Evolutionary conservation across 2,797 vertebrate genomes (phyloP).

Genomic region (Sarcophilus harrisii): DNA sequence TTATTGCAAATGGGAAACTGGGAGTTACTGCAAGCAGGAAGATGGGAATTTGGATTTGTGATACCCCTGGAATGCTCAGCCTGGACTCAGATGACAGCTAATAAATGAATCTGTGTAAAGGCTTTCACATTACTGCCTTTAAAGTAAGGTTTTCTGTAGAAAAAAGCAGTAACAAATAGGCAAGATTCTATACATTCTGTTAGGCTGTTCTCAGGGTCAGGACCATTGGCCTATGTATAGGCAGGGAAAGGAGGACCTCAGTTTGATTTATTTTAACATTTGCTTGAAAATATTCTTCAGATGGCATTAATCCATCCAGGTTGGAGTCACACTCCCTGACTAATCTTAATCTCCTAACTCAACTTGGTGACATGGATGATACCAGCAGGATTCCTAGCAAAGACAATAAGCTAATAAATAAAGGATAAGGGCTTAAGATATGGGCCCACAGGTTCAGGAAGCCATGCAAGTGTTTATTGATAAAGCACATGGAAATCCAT

Average conservation of each 20-base stretch:
- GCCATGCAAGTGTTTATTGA: neutral
- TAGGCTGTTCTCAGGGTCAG: neutral
- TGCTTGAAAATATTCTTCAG: neutral
- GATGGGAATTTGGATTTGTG: constrained; percentile 11
- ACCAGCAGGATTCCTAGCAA: neutral
- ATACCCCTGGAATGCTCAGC: neutral
- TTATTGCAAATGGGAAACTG: constrained; percentile 11
- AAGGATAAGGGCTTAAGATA: neutral
- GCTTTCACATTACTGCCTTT: neutral
- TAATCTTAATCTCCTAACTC: neutral
- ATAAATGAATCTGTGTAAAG: neutral
- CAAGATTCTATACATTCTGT: neutral
- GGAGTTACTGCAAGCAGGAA: neutral
- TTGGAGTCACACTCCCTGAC: neutral
- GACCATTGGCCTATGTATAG: neutral
- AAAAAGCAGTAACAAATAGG: neutral
- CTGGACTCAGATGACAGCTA: neutral
- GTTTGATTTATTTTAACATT: neutral
- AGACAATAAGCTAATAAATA: neutral
- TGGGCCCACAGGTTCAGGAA: neutral
- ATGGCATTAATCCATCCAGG: neutral
- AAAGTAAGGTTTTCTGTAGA: neutral
- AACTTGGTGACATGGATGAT: neutral
- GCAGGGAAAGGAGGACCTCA: neutral
- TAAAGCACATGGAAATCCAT: neutral